A percentile compares a stretch with the other conserved stretches of the same genome.
Conservation (phyloP, 1,140 invertebrate species). For the Anastrepha ludens region DNA sequence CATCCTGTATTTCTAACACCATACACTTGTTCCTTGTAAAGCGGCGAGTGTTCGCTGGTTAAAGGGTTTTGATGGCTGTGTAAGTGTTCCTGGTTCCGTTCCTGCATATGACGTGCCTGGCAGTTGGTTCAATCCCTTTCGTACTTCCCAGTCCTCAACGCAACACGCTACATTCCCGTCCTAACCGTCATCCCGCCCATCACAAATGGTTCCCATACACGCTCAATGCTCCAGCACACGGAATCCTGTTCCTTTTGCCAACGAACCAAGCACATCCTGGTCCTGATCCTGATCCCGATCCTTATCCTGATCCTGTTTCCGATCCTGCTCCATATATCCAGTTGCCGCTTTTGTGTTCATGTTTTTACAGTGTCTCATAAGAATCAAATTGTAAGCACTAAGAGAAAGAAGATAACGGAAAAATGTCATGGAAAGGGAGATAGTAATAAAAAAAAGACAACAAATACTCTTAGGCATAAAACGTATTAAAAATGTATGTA, state of each 20-base stretch:
- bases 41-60: not conserved
- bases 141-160: not conserved
- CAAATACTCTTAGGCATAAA: slow-evolving; percentile 45
- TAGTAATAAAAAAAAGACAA: not conserved
- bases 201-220: not conserved
- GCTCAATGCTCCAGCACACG: not conserved
- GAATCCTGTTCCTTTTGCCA: not conserved
- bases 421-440: not conserved
- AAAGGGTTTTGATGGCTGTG: not conserved
- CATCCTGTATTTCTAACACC: not conserved
- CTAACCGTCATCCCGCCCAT: not conserved
- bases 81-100: not conserved
- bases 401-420: not conserved
- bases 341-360: slow-evolving; percentile 51
- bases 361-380: slow-evolving; percentile 18
- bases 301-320: slow-evolving; percentile 32
- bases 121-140: slow-evolving; percentile 1
- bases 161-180: not conserved
- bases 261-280: not conserved
- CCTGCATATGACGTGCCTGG: not conserved
- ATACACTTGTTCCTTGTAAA: not conserved
- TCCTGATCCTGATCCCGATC: not conserved
- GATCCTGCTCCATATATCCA: not conserved
- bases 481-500: slow-evolving; percentile 13
- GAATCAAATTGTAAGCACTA: not conserved